These are phyloP conservation scores for Chironomus riparius DNA, from an alignment of 2,888 invertebrate genomes.

Conservation along the genomic window DNA sequence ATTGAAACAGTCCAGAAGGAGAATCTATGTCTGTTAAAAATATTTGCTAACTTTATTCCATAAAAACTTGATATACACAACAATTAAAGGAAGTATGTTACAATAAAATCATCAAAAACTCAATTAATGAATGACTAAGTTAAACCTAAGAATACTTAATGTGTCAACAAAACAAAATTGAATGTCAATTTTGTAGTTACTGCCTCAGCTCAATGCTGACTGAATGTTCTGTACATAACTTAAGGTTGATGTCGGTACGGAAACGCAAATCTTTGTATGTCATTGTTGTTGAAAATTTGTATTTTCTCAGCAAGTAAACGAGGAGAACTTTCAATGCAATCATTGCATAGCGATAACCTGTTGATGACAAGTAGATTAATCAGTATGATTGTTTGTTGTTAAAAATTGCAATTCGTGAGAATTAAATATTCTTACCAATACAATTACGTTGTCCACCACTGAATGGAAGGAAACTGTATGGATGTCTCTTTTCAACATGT, in stretches of 20 bases:
- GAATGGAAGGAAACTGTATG: constrained; percentile 20
- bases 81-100: background rate
- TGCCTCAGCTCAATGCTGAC: constrained; percentile 6
- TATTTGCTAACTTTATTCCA: too few species aligned
- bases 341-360: constrained; percentile 24
- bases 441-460: constrained; percentile 16
- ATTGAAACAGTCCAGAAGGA: too few species aligned
- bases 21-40: too few species aligned
- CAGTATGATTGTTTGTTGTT: background rate
- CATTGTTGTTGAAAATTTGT: constrained; percentile 6
- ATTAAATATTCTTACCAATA: background rate
- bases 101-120: background rate
- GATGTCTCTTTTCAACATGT: constrained; percentile 17
- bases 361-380: background rate
- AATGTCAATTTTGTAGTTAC: background rate
- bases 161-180: background rate
- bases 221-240: constrained; percentile 21
- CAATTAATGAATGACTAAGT: background rate
- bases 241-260: constrained; percentile 20
- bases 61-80: background rate
- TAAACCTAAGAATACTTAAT: background rate
- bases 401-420: background rate
- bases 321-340: constrained; percentile 20
- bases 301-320: constrained; percentile 2
- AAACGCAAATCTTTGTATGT: constrained; percentile 22